Base-by-base conservation (phyloP, 2,113 vertebrate species). In the Phalacrocorax pelagicus region DNA sequence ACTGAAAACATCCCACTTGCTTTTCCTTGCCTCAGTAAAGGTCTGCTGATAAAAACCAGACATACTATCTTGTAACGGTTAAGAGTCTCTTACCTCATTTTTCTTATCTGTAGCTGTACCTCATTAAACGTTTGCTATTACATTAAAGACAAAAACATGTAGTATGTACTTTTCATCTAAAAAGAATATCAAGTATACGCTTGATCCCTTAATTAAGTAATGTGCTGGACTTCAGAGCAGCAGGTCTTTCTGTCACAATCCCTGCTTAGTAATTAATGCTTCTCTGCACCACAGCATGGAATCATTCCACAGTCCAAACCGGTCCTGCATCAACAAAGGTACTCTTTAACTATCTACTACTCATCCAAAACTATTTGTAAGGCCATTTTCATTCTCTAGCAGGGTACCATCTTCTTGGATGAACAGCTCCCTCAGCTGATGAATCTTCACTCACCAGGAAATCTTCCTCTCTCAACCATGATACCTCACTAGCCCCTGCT, bases 121-220 rank as follows among this genome's bases (percentile, higher is more conserved):
- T 46, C 62, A 82, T 36, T 72, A 75, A 90, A 75, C 11, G 5
- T 69, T 86, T 88, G 51, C 36, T 80, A 86, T 86, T 62, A 87
- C 20, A 51, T 38, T 77, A 86, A 79, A 86, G 30, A 80, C 65
- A 84, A 94, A 92, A 91, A 15, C 15, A 74, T 24, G 47, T 1
- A 63, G 40, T 16, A 91, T 27, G 19, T 54, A 81, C 16, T 79
- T 89, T 71, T 75, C 10, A 57, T 75, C 57, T 92, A 82, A 79
- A 85, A 82, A 66, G 44, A 95, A 2, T 75, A 95, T 46, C 24
- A 92, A 82, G 30, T 44, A 11, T 55, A 86, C 23, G 49, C 27
- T 32, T 61, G 65, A 81, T 87, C 46, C 57, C 52, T 81, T 92
- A 78, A 94, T 63, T 93, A 92, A 96, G 27, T 79, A 79, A 88